Evolutionary conservation across 2,113 vertebrate species (phyloP).

Genomic region (human (Homo sapiens)): DNA sequence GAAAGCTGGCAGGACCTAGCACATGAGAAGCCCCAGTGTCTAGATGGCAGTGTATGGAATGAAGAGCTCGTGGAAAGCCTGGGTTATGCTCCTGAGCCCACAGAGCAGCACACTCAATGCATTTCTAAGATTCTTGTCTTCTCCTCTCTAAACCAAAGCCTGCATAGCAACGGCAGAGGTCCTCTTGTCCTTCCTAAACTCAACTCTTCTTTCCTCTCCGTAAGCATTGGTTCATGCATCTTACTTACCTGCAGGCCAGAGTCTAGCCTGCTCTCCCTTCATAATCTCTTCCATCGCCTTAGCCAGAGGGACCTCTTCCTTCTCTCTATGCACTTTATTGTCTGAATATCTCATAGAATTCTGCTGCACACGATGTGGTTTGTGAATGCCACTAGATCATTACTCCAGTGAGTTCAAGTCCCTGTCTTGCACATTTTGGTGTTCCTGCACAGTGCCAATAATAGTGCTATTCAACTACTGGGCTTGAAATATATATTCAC

Average conservation of each 20-base stretch:
- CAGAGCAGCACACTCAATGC: accelerated
- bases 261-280: not conserved
- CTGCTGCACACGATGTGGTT: not conserved
- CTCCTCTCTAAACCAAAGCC: not conserved
- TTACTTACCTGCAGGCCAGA: not conserved
- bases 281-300: not conserved
- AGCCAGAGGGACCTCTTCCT: not conserved
- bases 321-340: accelerated
- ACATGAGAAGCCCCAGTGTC: not conserved
- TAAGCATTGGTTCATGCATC: not conserved
- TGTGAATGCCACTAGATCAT: not conserved
- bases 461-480: not conserved
- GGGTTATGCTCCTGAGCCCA: not conserved
- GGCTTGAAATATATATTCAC: not conserved
- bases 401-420: not conserved
- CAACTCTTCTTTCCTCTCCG: not conserved
- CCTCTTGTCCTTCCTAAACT: not conserved
- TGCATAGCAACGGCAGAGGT: not conserved
- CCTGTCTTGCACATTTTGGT: not conserved
- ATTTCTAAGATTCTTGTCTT: too few relatives aligned
- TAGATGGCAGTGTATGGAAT: too few relatives aligned
- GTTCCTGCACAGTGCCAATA: not conserved
- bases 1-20: not conserved
- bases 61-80: not conserved
- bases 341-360: not conserved